Base-by-base conservation (phyloP, 92 coral and sea anemone species). In the Nematostella vectensis region DNA sequence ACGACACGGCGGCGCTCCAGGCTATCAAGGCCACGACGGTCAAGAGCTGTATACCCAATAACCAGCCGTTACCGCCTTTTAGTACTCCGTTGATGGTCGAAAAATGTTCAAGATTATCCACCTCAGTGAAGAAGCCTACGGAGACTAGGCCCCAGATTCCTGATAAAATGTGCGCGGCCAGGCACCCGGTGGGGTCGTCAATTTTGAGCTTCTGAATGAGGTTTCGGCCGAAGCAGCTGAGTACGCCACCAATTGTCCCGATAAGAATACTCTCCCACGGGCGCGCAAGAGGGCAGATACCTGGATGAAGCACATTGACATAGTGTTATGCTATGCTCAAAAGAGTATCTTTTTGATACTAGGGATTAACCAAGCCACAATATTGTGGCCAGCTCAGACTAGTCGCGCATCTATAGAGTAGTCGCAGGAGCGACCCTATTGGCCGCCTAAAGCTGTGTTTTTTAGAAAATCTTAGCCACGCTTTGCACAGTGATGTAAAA, bases 241-340 rank as follows among this genome's bases (percentile, higher is more conserved):
- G 71, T 47, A 71, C 38, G 22, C 95, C 78, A 10, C 88, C 95
- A 29, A 85, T 47, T 13, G 75, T 29, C 20, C 95, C 95, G 8
- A 85, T 85, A 10, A 85, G 31, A 12, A 85, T 71, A 29, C 88
- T 75, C 56, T 85, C 95, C 95, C 95, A 85, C 11, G 95, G 95
- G 11, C 77, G 69, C 3, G 95, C 83, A 0, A 85, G 64, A 0
- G 95, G 83, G n/a, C 95, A 85, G 56, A 85, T 80, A 8, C 88
- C 86, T 79, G 40, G 20, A 25, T 9, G 17, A 20, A 11, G 28
- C 18, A n/a, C n/a, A n/a, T 4, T 43, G 49, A 6, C 49, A 43
- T 47, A 4, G 6, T 1, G 23, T 47, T 1, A 47, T n/a, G n/a
- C n/a, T n/a, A n/a, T n/a, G n/a, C n/a, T n/a, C n/a, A n/a, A n/a